Percentiles rank a stretch among this genome's conserved stretches.
Evolutionary conservation across 2,113 vertebrate species (phyloP).

Genomic region (Hippopotamus amphibius): DNA sequence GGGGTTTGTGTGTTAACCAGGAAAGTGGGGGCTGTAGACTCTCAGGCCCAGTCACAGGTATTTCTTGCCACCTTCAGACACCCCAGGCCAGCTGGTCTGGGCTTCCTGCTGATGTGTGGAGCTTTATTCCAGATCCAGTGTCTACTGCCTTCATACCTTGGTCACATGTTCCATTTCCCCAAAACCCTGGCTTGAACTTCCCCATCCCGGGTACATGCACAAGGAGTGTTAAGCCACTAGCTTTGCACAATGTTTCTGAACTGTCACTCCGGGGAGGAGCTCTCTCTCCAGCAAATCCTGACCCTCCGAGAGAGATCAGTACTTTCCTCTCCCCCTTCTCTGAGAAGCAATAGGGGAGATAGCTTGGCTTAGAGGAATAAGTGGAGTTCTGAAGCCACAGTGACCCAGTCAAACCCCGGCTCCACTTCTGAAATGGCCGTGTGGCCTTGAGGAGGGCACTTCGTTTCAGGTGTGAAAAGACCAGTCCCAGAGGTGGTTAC

Average conservation of each 20-base stretch:
- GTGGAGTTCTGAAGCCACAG: neutral
- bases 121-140: neutral
- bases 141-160: too few species aligned
- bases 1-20: accelerated
- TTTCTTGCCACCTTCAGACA: accelerated
- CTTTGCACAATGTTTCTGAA: neutral
- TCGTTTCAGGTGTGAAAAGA: neutral
- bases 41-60: neutral
- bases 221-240: neutral
- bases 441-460: neutral
- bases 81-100: neutral
- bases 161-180: neutral
- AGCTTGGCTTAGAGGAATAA: neutral
- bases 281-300: neutral
- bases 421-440: neutral
- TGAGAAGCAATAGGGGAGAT: neutral
- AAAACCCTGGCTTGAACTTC: neutral
- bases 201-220: accelerated
- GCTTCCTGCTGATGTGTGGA: neutral
- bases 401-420: neutral
- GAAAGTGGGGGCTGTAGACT: too few species aligned
- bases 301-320: accelerated
- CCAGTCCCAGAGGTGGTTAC: neutral
- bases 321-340: neutral
- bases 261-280: neutral